phyloP scores from a whole-genome alignment of 2,888 invertebrate species.

The Drosophila paranaensis region DNA sequence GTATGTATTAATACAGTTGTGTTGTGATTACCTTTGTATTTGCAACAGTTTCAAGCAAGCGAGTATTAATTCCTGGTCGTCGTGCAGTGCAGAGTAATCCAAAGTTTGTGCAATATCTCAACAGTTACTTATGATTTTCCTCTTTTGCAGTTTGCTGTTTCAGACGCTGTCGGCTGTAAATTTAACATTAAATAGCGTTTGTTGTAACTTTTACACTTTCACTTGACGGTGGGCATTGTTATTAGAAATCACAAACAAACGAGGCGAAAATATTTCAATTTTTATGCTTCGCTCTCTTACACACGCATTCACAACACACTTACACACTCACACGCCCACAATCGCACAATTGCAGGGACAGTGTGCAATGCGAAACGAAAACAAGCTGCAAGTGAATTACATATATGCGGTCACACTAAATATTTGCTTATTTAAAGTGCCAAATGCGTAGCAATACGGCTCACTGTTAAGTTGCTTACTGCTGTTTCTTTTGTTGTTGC shows the following conservation, averaged over 20 bases:
- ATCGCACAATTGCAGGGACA: slow-evolving; percentile 9
- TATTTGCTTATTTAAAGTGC: slow-evolving; percentile 45
- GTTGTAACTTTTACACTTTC: slow-evolving; percentile 57
- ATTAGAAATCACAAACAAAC: slow-evolving; percentile 59
- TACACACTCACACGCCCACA: slow-evolving; percentile 28
- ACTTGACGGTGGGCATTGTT: slow-evolving; percentile 51
- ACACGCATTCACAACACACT: slow-evolving; percentile 17
- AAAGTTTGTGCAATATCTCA: slow-evolving; percentile 42
- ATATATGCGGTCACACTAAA: slow-evolving; percentile 47
- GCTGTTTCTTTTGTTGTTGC: slow-evolving; percentile 59
- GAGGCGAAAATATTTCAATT: slow-evolving; percentile 58
- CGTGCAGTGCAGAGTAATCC: slow-evolving; percentile 51
- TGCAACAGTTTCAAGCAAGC: slow-evolving; percentile 33
- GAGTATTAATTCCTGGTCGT: slow-evolving; percentile 45
- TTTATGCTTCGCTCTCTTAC: slow-evolving; percentile 57
- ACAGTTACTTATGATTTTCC: slow-evolving; percentile 21
- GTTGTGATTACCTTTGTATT: slow-evolving; percentile 45
- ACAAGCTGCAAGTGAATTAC: slow-evolving; percentile 55
- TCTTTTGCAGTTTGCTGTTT: slow-evolving; percentile 17
- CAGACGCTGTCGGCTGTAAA: slow-evolving; percentile 15
- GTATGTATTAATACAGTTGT: slow-evolving; percentile 11
- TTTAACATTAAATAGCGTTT: slow-evolving; percentile 33
- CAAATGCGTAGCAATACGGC: slow-evolving; percentile 41
- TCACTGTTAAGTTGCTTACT: slow-evolving; percentile 21
- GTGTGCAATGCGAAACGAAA: slow-evolving; percentile 23